These are phyloP conservation scores for Camelus dromedarius DNA, from an alignment of 2,113 vertebrate genomes.

Conservation along the genomic window DNA sequence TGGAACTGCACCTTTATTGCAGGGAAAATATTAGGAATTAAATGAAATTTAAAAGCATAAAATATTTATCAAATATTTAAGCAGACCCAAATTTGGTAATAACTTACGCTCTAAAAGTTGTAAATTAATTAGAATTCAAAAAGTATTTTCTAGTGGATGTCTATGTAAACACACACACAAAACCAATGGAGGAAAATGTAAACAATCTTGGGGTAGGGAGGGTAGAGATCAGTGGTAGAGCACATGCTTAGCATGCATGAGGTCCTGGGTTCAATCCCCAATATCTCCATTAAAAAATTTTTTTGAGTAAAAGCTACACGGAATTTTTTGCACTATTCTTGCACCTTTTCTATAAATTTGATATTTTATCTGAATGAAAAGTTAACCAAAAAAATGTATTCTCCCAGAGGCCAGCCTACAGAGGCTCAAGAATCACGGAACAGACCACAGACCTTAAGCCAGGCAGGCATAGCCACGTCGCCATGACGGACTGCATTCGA, in stretches of 20 bases:
- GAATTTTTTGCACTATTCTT: not conserved
- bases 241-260: too few species aligned
- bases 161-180: not conserved
- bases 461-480: not conserved
- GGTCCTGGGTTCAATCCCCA: too few species aligned
- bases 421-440: not conserved
- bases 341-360: not conserved
- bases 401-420: not conserved
- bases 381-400: not conserved
- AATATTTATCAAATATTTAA: conserved; percentile 14
- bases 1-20: not conserved
- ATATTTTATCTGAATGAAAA: conserved; percentile 56
- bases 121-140: not conserved
- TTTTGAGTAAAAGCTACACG: not conserved
- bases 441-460: not conserved
- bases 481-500: not conserved
- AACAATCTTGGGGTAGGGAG: not conserved
- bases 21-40: not conserved
- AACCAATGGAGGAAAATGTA: not conserved
- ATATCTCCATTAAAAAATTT: not conserved
- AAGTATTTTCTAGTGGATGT: not conserved
- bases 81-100: not conserved
- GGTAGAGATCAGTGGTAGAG: too few species aligned
- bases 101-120: not conserved
- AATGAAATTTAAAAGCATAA: not conserved